phyloP scores from a whole-genome alignment of 2,113 vertebrate species.

The Dissostichus mawsoni region DNA sequence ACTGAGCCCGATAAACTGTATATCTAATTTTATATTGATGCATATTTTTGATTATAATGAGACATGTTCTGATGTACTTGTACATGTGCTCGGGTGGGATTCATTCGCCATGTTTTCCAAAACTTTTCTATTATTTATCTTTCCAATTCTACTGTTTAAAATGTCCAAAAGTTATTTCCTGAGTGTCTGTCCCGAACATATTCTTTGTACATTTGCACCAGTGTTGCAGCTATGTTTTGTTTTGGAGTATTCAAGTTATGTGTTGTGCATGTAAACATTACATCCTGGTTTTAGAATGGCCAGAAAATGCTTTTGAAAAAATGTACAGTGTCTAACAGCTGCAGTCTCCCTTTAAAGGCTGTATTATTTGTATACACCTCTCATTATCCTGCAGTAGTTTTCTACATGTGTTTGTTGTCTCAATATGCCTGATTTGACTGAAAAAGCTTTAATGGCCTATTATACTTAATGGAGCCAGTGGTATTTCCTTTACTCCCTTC shows the following conservation, averaged over 20 bases:
- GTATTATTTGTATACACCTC: constrained; percentile 5
- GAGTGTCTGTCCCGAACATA: neutral
- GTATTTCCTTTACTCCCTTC: constrained; percentile 43
- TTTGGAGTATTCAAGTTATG: neutral
- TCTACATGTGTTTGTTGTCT: constrained; percentile 47
- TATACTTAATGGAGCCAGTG: constrained; percentile 44
- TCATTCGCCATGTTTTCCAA: no score
- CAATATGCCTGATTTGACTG: constrained; percentile 46
- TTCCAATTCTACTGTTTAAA: neutral
- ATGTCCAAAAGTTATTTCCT: neutral
- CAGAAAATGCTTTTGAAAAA: neutral
- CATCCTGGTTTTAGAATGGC: neutral
- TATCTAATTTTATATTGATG: no score
- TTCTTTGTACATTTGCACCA: neutral
- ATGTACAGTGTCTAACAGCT: neutral
- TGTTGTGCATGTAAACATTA: neutral
- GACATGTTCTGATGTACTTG: no score
- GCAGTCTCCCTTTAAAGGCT: neutral
- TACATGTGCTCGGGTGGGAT: no score
- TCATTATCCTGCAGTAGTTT: constrained; percentile 31
- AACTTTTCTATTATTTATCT: no score
- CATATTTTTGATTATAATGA: no score
- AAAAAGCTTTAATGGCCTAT: constrained; percentile 53
- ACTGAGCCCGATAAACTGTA: no score
- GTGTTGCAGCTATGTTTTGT: neutral